Conservation (phyloP, 2,113 vertebrate species). For the Erythrocercus mccallii region DNA sequence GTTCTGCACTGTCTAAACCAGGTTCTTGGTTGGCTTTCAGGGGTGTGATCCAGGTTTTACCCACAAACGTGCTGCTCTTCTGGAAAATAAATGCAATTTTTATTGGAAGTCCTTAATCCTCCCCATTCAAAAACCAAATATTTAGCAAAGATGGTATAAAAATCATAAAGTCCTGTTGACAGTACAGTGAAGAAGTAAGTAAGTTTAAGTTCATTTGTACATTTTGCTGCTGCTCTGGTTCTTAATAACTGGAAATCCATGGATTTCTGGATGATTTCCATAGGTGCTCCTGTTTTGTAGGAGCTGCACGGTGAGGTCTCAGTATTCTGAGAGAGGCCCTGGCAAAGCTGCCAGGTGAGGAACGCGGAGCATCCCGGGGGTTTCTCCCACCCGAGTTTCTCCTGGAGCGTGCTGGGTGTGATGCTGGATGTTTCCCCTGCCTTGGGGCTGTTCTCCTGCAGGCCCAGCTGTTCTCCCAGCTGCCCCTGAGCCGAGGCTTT, state of each 20-base stretch:
- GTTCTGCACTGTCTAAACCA: conserved; percentile 78
- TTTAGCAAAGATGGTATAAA: not conserved
- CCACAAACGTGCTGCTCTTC: not conserved
- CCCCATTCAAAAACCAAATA: not conserved
- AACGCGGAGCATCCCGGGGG: not conserved
- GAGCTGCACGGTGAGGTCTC: not conserved
- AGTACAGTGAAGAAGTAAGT: not conserved
- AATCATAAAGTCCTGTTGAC: not conserved
- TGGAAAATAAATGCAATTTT: not conserved
- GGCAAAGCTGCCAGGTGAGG: not conserved
- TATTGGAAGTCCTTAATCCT: not conserved
- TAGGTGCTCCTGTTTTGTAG: not conserved
- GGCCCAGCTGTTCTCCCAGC: not conserved
- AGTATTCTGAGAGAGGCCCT: not conserved
- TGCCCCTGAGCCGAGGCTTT: not conserved
- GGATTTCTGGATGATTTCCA: not conserved
- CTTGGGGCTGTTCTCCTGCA: not conserved
- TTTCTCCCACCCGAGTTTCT: not conserved
- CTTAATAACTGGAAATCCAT: not conserved
- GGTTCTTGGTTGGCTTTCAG: not conserved
- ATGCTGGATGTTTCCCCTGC: not conserved
- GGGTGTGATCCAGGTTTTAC: not conserved
- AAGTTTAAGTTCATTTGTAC: not conserved
- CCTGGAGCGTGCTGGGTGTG: not conserved
- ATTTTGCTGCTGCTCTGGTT: not conserved